A percentile compares a stretch with the other conserved stretches of the same genome.
Conservation (phyloP, 2,113 vertebrate species). For the Brienomyrus longianalis region DNA sequence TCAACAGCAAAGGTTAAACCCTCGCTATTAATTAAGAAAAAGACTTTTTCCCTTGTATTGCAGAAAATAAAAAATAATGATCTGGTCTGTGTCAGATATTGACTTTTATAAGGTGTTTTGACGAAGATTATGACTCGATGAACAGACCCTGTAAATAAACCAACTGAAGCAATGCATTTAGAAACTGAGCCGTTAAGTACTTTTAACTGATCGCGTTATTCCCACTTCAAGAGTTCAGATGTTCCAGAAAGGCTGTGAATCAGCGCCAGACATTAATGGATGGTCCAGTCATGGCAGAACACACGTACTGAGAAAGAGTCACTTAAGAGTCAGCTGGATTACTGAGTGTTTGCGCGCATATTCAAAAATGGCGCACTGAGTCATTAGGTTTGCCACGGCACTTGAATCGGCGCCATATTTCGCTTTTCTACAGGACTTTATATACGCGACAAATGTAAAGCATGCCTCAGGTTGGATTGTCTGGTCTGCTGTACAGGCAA, state of each 20-base stretch:
- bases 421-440: neutral
- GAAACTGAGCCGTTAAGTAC: neutral
- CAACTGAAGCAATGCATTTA: neutral
- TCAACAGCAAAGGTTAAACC: neutral
- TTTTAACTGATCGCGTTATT: neutral
- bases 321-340: neutral
- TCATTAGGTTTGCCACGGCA: neutral
- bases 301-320: neutral
- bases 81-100: neutral
- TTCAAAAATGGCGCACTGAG: neutral
- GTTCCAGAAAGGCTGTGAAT: neutral
- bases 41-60: neutral
- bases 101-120: neutral
- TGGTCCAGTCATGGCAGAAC: neutral
- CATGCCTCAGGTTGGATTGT: neutral
- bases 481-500: neutral
- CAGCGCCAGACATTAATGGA: neutral
- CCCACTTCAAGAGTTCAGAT: neutral
- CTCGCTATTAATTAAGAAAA: neutral
- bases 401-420: neutral
- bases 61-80: neutral
- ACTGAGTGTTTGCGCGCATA: neutral
- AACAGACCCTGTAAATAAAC: neutral
- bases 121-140: neutral
- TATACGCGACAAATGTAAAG: neutral